Percentiles rank a stretch among this genome's conserved stretches.
Conservation (phyloP, 2,888 invertebrate species). For the Drosophila paracracens region DNA sequence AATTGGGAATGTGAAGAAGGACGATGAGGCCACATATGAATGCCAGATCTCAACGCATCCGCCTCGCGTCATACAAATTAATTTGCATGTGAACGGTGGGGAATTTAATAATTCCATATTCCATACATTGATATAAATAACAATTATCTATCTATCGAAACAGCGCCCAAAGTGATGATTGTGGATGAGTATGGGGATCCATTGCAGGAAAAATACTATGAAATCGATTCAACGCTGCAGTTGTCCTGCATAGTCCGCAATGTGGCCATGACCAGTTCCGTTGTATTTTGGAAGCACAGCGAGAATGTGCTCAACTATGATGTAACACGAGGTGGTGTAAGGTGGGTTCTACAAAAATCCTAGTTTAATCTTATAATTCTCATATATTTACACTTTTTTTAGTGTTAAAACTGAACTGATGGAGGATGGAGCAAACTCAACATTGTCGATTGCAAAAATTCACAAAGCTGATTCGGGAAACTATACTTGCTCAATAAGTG, state of each 20-base stretch:
- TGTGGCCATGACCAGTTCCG: constrained; percentile 86
- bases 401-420: constrained; percentile 86
- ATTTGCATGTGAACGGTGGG: constrained; percentile 86
- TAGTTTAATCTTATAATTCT: neutral
- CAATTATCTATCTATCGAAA: neutral
- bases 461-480: constrained; percentile 86
- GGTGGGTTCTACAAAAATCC: constrained; percentile 75
- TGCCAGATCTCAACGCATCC: constrained; percentile 87
- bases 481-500: constrained; percentile 86
- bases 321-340: constrained; percentile 86
- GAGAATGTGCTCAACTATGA: constrained; percentile 86
- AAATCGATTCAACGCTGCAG: constrained; percentile 87
- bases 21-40: constrained; percentile 86
- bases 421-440: constrained; percentile 86
- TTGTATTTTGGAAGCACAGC: constrained; percentile 86
- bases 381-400: constrained; percentile 19
- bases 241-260: constrained; percentile 86
- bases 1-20: constrained; percentile 86
- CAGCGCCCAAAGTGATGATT: constrained; percentile 87
- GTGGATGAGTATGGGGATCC: constrained; percentile 86
- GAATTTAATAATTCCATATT: neutral
- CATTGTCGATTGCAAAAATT: constrained; percentile 86
- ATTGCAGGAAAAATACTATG: constrained; percentile 86
- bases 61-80: constrained; percentile 86
- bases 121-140: neutral